Evolutionary conservation across 92 coral and sea anemone genomes (phyloP).

Genomic region (Palythoa heliodiscus): DNA sequence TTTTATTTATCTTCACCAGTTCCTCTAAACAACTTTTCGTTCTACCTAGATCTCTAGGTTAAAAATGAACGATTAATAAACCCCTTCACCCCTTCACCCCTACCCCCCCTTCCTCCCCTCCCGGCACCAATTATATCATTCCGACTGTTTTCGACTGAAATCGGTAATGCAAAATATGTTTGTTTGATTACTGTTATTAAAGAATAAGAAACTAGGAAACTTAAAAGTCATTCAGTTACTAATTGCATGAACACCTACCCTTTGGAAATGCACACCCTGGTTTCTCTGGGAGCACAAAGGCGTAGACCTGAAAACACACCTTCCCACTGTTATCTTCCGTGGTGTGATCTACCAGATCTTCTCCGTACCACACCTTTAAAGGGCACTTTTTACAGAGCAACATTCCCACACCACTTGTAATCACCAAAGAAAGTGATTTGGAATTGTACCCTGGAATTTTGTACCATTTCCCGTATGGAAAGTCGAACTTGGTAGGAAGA

Average conservation of each 20-base stretch:
- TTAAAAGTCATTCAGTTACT: not conserved
- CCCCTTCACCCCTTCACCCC: too few species aligned
- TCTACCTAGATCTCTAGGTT: too few species aligned
- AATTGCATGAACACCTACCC: not conserved
- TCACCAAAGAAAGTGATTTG: not conserved
- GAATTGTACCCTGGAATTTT: constrained; percentile 12
- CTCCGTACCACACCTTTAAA: constrained; percentile 18
- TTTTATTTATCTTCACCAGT: too few species aligned
- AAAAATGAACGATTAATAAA: too few species aligned
- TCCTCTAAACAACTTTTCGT: too few species aligned
- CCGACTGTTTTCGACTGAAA: too few species aligned
- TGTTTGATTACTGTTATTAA: too few species aligned
- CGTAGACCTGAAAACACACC: constrained; percentile 12
- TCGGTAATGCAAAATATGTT: too few species aligned
- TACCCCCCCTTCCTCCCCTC: too few species aligned
- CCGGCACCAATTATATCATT: too few species aligned
- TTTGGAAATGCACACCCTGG: constrained; percentile 6
- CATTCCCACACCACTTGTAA: not conserved
- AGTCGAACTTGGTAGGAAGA: constrained; percentile 3
- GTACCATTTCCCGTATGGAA: not conserved
- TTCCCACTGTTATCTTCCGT: constrained; percentile 12
- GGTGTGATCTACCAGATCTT: constrained; percentile 10
- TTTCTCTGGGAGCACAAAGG: not conserved
- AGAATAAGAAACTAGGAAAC: too few species aligned
- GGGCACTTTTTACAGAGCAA: not conserved